A percentile compares a stretch with the other conserved stretches of the same genome.
phyloP scores from a whole-genome alignment of 2,113 vertebrate species.

The Danionella cerebrum region DNA sequence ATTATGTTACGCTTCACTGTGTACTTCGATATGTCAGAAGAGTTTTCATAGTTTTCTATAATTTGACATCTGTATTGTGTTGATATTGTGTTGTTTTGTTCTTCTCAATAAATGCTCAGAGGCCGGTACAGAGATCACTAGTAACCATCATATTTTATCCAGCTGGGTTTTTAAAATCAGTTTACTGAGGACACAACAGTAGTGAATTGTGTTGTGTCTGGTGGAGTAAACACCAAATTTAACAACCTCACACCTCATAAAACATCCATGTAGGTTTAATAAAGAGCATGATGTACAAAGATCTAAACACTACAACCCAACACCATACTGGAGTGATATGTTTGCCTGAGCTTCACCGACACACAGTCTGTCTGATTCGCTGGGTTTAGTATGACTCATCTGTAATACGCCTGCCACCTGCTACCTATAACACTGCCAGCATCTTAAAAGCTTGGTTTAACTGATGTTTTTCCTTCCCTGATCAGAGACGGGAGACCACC shows the following conservation, averaged over 20 bases:
- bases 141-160: neutral
- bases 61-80: no score
- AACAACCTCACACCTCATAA: neutral
- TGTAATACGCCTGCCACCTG: constrained; percentile 8
- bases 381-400: constrained; percentile 24
- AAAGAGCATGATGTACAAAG: neutral
- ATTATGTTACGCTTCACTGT: no score
- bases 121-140: neutral
- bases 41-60: no score
- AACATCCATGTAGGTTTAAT: neutral
- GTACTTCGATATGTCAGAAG: no score
- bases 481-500: neutral
- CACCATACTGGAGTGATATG: neutral
- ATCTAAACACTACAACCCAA: neutral
- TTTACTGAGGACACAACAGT: neutral
- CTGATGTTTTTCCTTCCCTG: neutral
- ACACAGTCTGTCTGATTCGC: neutral
- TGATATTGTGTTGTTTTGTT: no score
- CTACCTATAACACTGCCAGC: neutral
- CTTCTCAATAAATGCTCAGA: no score
- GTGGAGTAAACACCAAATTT: neutral
- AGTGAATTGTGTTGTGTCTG: neutral
- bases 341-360: neutral
- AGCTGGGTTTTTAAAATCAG: no score
- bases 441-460: neutral